A percentile compares a stretch with the other conserved stretches of the same genome.
Evolutionary conservation across 1,140 invertebrate species (phyloP).

Genomic region (Scaptodrosophila lebanonensis): DNA sequence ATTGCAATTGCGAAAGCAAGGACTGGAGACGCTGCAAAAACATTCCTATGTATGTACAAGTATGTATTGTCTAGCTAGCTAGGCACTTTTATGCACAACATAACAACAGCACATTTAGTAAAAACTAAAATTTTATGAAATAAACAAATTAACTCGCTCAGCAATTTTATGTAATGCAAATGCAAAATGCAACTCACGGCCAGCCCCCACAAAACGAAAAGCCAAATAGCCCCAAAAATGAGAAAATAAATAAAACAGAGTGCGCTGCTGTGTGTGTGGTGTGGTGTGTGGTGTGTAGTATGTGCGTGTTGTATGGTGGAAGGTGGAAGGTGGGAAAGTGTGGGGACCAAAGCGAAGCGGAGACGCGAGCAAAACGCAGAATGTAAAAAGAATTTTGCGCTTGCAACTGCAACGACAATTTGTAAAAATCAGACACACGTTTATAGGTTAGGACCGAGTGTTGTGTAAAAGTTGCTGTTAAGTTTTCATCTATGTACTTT

Average conservation of each 20-base stretch:
- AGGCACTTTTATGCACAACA: too few species aligned
- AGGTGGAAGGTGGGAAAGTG: constrained; percentile 18
- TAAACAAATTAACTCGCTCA: constrained; percentile 58
- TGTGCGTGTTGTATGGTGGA: not conserved
- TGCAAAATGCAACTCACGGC: constrained; percentile 40
- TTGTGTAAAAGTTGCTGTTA: constrained; percentile 59
- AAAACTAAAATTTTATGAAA: too few species aligned
- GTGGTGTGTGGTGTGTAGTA: not conserved
- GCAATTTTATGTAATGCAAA: constrained; percentile 66
- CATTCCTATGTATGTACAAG: too few species aligned
- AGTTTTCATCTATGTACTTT: too few species aligned
- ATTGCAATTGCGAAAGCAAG: too few species aligned
- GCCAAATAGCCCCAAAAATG: constrained; percentile 43
- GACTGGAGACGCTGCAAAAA: too few species aligned
- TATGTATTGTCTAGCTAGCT: too few species aligned
- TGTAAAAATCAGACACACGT: not conserved
- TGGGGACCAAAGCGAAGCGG: constrained; percentile 10
- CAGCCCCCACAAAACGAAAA: constrained; percentile 21
- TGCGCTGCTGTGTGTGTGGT: not conserved
- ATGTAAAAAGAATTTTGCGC: constrained; percentile 39
- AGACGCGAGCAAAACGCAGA: constrained; percentile 36
- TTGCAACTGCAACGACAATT: constrained; percentile 37
- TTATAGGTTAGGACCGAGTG: constrained; percentile 71
- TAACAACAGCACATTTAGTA: too few species aligned
- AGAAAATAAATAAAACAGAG: constrained; percentile 34